Conservation (phyloP, 64 coral and sea anemone genomes). For the Porites australiensis region DNA sequence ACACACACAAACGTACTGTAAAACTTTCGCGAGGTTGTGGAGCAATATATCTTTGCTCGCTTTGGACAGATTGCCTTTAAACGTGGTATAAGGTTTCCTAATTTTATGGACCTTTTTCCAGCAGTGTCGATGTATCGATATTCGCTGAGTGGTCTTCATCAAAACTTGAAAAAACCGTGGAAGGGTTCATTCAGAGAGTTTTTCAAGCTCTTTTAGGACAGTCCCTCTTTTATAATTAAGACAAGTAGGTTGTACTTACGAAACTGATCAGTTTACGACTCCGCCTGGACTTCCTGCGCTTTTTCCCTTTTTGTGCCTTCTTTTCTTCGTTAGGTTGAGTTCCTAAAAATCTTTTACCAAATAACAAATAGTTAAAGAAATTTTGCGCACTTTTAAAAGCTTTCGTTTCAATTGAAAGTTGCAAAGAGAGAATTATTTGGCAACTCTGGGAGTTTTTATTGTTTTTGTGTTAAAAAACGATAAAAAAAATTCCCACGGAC, state of each 20-base stretch:
- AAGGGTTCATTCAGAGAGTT: background rate
- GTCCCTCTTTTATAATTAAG: background rate
- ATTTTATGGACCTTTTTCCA: too few relatives aligned
- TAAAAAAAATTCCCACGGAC: background rate
- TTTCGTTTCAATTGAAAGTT: too few relatives aligned
- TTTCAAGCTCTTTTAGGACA: background rate
- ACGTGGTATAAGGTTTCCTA: too few relatives aligned
- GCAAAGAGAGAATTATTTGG: too few relatives aligned
- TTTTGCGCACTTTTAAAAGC: background rate
- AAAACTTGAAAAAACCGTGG: background rate
- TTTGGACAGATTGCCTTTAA: too few relatives aligned
- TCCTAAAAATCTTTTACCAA: conserved; percentile 21
- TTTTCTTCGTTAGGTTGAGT: background rate
- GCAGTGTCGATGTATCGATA: too few relatives aligned
- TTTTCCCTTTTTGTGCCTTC: background rate
- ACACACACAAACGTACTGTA: too few relatives aligned
- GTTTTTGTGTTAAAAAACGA: background rate
- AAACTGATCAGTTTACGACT: background rate
- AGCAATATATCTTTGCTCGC: too few relatives aligned
- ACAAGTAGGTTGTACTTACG: background rate
- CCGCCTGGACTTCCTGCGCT: background rate
- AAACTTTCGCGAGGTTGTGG: too few relatives aligned
- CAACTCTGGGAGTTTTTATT: too few relatives aligned
- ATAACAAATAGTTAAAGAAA: background rate
- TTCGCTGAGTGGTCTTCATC: too few relatives aligned